Evolutionary conservation across 1,140 invertebrate genomes (phyloP).

Genomic region (Drosophila takahashii): DNA sequence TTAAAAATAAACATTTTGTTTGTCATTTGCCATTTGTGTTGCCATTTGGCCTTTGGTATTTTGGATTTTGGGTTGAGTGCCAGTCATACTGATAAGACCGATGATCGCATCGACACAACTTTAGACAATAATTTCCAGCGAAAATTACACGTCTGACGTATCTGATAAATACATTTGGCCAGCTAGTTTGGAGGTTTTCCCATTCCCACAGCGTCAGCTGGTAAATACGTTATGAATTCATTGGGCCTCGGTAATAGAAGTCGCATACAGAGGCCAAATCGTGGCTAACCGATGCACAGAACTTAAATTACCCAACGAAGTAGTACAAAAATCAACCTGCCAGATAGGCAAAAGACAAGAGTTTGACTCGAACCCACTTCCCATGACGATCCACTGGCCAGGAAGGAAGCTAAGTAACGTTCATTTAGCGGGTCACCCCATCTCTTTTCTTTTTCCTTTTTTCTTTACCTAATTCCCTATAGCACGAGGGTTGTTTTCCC

Average conservation of each 20-base stretch:
- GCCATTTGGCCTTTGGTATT: no score
- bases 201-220: slow-evolving; percentile 63
- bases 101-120: slow-evolving; percentile 4
- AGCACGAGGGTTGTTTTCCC: slow-evolving; percentile 58
- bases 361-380: slow-evolving; percentile 48
- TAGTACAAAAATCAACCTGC: slow-evolving; percentile 26
- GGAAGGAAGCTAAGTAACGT: slow-evolving; percentile 43
- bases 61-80: slow-evolving; percentile 16
- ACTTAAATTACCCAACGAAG: slow-evolving; percentile 28
- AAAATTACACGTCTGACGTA: slow-evolving; percentile 28
- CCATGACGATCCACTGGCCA: slow-evolving; percentile 55
- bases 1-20: slow-evolving; percentile 49
- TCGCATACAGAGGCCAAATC: slow-evolving; percentile 40
- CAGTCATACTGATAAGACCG: slow-evolving; percentile 35
- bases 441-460: not conserved
- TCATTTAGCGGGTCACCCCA: slow-evolving; percentile 32
- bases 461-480: not conserved
- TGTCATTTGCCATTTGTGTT: slow-evolving; percentile 11
- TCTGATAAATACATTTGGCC: slow-evolving; percentile 43
- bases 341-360: slow-evolving; percentile 36
- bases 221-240: slow-evolving; percentile 66
- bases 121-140: slow-evolving; percentile 11
- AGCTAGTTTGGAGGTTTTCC: slow-evolving; percentile 23
- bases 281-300: slow-evolving; percentile 51
- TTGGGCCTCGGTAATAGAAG: slow-evolving; percentile 52